Evolutionary conservation across 2,888 invertebrate genomes (phyloP).

Genomic region (Mechanitis mazaeus): DNA sequence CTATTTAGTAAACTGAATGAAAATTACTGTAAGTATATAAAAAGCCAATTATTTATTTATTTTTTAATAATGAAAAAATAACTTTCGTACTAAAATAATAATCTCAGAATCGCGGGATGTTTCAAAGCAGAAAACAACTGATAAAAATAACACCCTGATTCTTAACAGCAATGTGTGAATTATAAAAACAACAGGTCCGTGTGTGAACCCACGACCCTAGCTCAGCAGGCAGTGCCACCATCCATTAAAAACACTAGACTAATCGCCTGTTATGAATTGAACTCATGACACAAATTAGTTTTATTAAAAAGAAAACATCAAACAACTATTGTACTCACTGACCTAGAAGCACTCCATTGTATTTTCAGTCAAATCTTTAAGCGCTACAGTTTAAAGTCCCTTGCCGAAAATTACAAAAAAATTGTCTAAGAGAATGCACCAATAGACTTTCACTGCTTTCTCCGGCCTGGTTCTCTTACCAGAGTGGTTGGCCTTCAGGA

Average conservation of each 20-base stretch:
- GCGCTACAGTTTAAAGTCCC: conserved; percentile 14
- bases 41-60: no score
- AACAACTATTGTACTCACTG: conserved; percentile 22
- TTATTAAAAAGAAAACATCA: conserved; percentile 31
- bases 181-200: no score
- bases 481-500: conserved; percentile 61
- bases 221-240: no score
- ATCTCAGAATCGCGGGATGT: no score
- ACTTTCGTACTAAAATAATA: no score
- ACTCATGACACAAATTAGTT: conserved; percentile 21
- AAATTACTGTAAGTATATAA: no score
- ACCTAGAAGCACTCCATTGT: conserved; percentile 15
- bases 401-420: conserved; percentile 22
- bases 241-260: no score
- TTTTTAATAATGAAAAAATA: no score
- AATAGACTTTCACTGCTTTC: conserved; percentile 70
- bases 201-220: no score
- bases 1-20: background rate
- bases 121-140: no score
- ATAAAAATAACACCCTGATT: no score
- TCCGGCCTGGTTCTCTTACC: conserved; percentile 51
- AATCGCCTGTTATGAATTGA: background rate
- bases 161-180: no score
- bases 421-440: conserved; percentile 57
- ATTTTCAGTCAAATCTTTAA: conserved; percentile 11